Conservation (phyloP, 2,797 vertebrate species). For the Hoplostethus mediterraneus region DNA sequence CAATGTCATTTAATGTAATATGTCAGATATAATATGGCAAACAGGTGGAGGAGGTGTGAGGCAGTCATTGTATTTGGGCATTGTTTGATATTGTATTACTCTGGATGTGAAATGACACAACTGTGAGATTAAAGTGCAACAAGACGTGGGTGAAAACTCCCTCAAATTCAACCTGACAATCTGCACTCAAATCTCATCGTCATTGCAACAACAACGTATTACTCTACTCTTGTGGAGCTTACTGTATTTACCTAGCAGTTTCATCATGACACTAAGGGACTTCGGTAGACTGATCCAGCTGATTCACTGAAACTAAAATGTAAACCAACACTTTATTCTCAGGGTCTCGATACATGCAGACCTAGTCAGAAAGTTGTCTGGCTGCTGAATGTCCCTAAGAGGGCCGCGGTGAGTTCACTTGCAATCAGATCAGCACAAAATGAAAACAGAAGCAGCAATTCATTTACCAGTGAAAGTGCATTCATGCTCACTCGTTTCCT, state of each 20-base stretch:
- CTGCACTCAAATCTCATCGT: neutral
- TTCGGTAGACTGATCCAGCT: conserved; percentile 18
- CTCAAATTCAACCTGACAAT: neutral
- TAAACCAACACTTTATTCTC: neutral
- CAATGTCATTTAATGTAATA: conserved; percentile 12
- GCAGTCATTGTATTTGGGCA: neutral
- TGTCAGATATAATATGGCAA: neutral
- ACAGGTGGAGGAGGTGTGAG: neutral
- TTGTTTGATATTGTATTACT: neutral
- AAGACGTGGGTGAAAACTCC: neutral
- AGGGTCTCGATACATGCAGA: conserved; percentile 1
- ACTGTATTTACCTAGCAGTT: neutral
- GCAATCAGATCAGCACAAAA: neutral
- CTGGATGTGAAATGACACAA: neutral
- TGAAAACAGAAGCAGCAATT: neutral
- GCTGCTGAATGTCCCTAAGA: neutral
- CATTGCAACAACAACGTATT: neutral
- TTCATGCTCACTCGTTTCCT: too few relatives aligned
- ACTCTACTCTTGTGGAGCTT: neutral
- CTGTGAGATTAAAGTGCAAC: neutral
- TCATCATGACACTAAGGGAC: neutral
- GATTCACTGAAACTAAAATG: conserved; percentile 7
- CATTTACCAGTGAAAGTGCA: neutral
- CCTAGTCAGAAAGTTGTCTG: conserved; percentile 16
- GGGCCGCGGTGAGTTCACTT: neutral